A percentile compares a stretch with the other conserved stretches of the same genome.
Conservation (phyloP, 2,797 vertebrate genomes). For the Microctenopoma stevenorrisi region DNA sequence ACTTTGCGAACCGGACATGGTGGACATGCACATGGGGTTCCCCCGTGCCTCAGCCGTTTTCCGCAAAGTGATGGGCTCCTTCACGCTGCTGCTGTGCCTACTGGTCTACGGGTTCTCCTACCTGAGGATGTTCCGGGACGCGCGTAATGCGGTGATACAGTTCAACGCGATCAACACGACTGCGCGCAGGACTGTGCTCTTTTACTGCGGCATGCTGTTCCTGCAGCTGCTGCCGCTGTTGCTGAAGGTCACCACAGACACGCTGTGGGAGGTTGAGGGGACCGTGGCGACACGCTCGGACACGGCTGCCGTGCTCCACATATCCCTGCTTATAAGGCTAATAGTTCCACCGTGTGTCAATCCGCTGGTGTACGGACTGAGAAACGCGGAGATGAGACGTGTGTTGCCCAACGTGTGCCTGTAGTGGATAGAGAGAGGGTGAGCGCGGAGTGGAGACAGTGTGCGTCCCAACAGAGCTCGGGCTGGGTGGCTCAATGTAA, state of each 20-base stretch:
- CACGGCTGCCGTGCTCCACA: constrained; percentile 49
- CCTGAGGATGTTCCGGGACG: constrained; percentile 65
- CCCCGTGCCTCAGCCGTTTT: constrained; percentile 54
- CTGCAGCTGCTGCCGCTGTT: constrained; percentile 73
- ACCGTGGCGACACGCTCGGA: not conserved
- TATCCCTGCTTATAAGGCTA: constrained; percentile 55
- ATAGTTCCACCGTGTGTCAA: constrained; percentile 73
- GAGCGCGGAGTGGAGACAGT: not conserved
- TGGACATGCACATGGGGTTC: constrained; percentile 72
- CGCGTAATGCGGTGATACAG: constrained; percentile 57
- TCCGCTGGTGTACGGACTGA: constrained; percentile 70
- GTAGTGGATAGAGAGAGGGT: not conserved
- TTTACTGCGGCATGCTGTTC: constrained; percentile 75
- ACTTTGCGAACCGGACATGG: constrained; percentile 71
- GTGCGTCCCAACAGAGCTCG: constrained; percentile 3
- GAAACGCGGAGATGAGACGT: constrained; percentile 60
- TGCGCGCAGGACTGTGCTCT: constrained; percentile 70
- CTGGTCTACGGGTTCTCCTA: constrained; percentile 64
- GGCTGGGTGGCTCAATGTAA: not conserved
- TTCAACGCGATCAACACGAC: constrained; percentile 63
- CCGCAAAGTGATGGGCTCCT: constrained; percentile 40
- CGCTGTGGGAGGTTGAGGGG: constrained; percentile 62
- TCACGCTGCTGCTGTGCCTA: constrained; percentile 56
- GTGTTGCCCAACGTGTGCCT: constrained; percentile 19
- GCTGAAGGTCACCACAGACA: constrained; percentile 61